Conservation (phyloP, 1,140 invertebrate genomes). For the Ooceraea biroi region DNA sequence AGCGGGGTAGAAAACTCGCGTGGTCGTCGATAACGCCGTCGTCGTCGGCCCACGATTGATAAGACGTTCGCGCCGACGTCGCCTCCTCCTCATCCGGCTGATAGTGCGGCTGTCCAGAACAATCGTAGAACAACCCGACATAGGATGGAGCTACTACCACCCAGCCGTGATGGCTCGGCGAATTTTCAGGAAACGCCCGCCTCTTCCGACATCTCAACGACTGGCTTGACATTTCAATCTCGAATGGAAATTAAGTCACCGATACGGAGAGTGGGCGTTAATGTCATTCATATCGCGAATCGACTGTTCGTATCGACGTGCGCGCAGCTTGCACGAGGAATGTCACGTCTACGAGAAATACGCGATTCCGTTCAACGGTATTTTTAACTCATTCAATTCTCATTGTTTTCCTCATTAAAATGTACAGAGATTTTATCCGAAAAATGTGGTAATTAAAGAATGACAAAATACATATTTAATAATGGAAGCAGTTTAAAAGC, state of each 20-base stretch:
- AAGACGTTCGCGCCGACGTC: conserved; percentile 6
- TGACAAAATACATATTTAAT: background rate
- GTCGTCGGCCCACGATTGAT: conserved; percentile 45
- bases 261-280: conserved; percentile 27
- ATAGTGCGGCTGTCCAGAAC: conserved; percentile 47
- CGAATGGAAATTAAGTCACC: conserved; percentile 57
- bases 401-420: background rate
- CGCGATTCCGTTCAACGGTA: background rate
- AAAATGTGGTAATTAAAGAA: background rate
- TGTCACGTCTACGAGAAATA: background rate
- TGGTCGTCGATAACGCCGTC: conserved; percentile 64
- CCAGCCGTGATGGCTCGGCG: background rate
- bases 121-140: conserved; percentile 4
- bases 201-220: conserved; percentile 44
- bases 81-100: conserved; percentile 17
- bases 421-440: background rate
- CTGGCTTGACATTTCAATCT: conserved; percentile 48
- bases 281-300: conserved; percentile 38
- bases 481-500: background rate
- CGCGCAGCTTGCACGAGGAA: background rate
- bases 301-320: conserved; percentile 42
- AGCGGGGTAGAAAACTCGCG: conserved; percentile 36
- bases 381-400: background rate
- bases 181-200: conserved; percentile 51
- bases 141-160: conserved; percentile 62